Conservation (phyloP, 2,113 vertebrate species). For the Notiomystis cincta region DNA sequence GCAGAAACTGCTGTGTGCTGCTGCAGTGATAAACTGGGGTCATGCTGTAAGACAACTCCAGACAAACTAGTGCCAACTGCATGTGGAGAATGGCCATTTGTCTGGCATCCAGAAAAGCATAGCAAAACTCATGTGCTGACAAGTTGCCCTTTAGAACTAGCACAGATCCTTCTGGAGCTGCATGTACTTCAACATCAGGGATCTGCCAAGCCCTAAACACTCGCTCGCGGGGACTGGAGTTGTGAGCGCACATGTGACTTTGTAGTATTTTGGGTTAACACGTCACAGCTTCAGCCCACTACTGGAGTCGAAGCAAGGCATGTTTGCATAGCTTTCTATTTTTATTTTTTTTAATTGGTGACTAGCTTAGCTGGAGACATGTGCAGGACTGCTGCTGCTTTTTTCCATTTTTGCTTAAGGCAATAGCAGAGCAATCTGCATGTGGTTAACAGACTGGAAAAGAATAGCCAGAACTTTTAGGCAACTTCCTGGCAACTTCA, state of each 20-base stretch:
- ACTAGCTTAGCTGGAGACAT: neutral
- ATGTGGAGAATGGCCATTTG: neutral
- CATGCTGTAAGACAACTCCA: neutral
- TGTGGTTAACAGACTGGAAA: neutral
- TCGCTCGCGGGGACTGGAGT: neutral
- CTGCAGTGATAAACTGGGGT: neutral
- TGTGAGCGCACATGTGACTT: neutral
- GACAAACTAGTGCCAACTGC: neutral
- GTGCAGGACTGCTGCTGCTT: neutral
- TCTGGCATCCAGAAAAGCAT: slow-evolving; percentile 2
- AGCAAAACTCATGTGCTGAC: neutral
- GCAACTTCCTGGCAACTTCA: neutral
- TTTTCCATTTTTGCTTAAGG: neutral
- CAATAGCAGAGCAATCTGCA: neutral
- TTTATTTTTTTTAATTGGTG: neutral
- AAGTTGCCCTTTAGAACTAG: slow-evolving; percentile 3
- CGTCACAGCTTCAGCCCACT: neutral
- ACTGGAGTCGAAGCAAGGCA: neutral
- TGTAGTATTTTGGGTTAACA: neutral
- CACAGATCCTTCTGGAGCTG: neutral
- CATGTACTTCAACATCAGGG: neutral
- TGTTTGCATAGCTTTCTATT: neutral
- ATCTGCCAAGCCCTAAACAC: neutral
- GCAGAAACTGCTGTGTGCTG: neutral
- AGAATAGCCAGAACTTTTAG: slow-evolving; percentile 23